A percentile compares a stretch with the other conserved stretches of the same genome.
Conservation (phyloP, 2,888 invertebrate genomes). For the Seira musarum region DNA sequence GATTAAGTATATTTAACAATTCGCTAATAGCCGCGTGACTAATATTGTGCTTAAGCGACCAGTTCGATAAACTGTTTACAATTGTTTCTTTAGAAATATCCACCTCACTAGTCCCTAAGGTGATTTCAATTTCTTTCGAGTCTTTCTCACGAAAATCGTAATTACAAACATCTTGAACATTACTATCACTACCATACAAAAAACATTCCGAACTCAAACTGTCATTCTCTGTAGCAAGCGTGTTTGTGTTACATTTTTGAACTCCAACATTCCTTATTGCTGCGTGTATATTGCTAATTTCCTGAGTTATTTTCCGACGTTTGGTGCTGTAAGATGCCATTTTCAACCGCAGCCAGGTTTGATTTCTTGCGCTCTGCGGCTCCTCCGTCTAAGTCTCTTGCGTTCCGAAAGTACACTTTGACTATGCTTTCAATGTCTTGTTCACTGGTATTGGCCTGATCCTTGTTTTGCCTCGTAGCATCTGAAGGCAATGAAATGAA, state of each 20-base stretch:
- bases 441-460: neutral
- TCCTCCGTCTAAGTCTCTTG: conserved; percentile 39
- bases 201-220: too few species aligned
- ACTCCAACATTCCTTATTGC: too few species aligned
- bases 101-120: too few species aligned
- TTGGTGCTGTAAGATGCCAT: conserved; percentile 4
- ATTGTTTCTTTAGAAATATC: too few species aligned
- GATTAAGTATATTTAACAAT: neutral
- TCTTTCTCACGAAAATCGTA: too few species aligned
- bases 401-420: conserved; percentile 24
- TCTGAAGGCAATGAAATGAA: conserved; percentile 6
- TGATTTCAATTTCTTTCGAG: too few species aligned
- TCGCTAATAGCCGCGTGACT: neutral
- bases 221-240: too few species aligned
- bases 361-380: conserved; percentile 1
- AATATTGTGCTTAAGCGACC: neutral
- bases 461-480: conserved; percentile 1
- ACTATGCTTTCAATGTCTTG: conserved; percentile 15
- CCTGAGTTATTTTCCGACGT: neutral
- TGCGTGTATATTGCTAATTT: neutral
- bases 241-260: too few species aligned
- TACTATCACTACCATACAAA: too few species aligned
- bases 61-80: too few species aligned
- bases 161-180: too few species aligned
- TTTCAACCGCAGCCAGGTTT: too few species aligned